Base-by-base conservation (phyloP, 1,140 invertebrate genomes). In the Drosophila sechellia region DNA sequence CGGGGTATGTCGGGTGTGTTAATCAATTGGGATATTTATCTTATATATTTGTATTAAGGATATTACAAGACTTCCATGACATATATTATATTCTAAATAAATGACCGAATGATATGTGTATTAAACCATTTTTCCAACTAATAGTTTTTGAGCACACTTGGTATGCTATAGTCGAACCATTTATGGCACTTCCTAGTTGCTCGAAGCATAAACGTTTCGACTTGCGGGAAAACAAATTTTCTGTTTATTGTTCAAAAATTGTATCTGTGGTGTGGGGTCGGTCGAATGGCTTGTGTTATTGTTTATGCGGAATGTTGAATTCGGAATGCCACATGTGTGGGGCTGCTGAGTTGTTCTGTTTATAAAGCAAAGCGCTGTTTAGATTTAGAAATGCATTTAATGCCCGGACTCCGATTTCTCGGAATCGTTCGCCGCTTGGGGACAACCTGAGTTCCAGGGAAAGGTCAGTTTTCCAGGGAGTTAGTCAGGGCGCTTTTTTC, bases 181-280 rank as follows among this genome's bases (percentile, higher is more conserved):
- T 42, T 5, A 0, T 2, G 12, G 20, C n/a, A 31, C 60, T 42
- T 35, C 8, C 20, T 58, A 22, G 11, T 31, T 59, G 4, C 49
- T 49, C 35, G 55, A 60, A 20, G 45, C 50, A 64, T 64, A 43
- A 68, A 64, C 37, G 64, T 17, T 68, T 65, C 15, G 25, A 52
- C 64, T 68, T 37, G 37, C 49, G 59, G 59, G 45, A 56, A 48
- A 54, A 69, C 42, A 69, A 70, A 70, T 69, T 57, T 70, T 70
- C 66, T 70, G 66, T 70, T 70, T 70, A 70, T 69, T 70, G 50
- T 70, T 57, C 50, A 69, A 70, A 64, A 70, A 48, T 68, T 49
- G 40, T 20, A n/a, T 56, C 20, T 59, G 45, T 61, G 63, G 43
- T 25, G 35, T 63, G 59, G 63, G 35, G 43, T 46, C 34, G 25